phyloP scores from a whole-genome alignment of 2,797 vertebrate genomes.

The Danio albolineatus region DNA sequence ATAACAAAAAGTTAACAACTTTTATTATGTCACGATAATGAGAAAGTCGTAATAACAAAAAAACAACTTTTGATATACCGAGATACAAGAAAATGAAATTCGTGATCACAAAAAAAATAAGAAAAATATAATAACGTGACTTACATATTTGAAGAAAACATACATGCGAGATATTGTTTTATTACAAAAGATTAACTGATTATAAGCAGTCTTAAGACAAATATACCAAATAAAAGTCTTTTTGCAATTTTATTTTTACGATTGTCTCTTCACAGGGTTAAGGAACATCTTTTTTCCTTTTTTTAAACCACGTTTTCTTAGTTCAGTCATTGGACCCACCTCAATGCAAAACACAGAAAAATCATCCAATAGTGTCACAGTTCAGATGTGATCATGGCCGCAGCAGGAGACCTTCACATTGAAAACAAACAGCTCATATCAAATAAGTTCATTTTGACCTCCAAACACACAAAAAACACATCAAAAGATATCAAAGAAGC shows the following conservation, averaged over 20 bases:
- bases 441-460: background rate
- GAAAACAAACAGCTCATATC: background rate
- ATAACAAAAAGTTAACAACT: too few species aligned
- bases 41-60: too few species aligned
- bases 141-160: too few species aligned
- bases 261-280: too few species aligned
- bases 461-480: background rate
- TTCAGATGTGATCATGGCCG: background rate
- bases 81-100: too few species aligned
- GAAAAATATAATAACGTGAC: too few species aligned
- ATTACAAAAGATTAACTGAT: background rate
- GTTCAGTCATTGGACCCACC: background rate
- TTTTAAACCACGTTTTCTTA: too few species aligned
- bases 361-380: background rate
- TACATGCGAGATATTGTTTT: background rate
- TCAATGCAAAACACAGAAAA: background rate
- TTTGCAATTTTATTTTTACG: background rate
- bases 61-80: too few species aligned
- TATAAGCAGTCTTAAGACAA: background rate
- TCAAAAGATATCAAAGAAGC: constrained; percentile 30
- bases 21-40: too few species aligned
- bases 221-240: background rate
- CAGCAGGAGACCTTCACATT: constrained; percentile 13
- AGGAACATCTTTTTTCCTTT: too few species aligned
- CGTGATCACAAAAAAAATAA: too few species aligned